Conservation (phyloP, 2,888 invertebrate genomes). For the Drosophila bunnanda region DNA sequence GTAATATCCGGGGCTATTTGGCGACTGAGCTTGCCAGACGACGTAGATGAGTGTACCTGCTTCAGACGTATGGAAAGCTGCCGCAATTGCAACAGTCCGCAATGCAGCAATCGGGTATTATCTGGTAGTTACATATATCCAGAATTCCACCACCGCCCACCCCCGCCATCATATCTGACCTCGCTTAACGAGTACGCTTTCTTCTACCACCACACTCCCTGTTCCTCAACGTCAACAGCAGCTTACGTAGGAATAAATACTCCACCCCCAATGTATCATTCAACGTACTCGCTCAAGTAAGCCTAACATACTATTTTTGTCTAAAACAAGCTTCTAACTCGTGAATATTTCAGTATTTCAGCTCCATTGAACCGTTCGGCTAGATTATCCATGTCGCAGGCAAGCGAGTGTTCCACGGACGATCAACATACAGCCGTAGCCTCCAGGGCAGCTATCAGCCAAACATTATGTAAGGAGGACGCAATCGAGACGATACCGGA, state of each 20-base stretch:
- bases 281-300: constrained; percentile 91
- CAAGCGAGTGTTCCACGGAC: constrained; percentile 52
- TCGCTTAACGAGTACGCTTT: constrained; percentile 98
- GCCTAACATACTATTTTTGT: constrained; percentile 11
- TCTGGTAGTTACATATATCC: constrained; percentile 95
- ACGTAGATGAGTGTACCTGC: constrained; percentile 89
- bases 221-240: constrained; percentile 76
- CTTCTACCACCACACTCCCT: constrained; percentile 87
- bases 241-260: constrained; percentile 85
- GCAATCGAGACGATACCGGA: constrained; percentile 51
- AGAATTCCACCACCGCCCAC: constrained; percentile 97
- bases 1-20: constrained; percentile 97
- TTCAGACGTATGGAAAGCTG: constrained; percentile 86
- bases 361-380: constrained; percentile 31
- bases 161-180: constrained; percentile 97
- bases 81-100: constrained; percentile 87
- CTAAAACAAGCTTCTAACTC: neutral
- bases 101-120: constrained; percentile 91
- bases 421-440: constrained; percentile 40
- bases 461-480: constrained; percentile 59
- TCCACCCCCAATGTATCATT: constrained; percentile 96
- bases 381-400: constrained; percentile 49
- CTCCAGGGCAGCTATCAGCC: constrained; percentile 53
- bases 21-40: constrained; percentile 93
- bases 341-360: constrained; percentile 45